These are phyloP conservation scores for Eupithecia dodoneata DNA, from an alignment of 2,888 invertebrate species.

Conservation along the genomic window DNA sequence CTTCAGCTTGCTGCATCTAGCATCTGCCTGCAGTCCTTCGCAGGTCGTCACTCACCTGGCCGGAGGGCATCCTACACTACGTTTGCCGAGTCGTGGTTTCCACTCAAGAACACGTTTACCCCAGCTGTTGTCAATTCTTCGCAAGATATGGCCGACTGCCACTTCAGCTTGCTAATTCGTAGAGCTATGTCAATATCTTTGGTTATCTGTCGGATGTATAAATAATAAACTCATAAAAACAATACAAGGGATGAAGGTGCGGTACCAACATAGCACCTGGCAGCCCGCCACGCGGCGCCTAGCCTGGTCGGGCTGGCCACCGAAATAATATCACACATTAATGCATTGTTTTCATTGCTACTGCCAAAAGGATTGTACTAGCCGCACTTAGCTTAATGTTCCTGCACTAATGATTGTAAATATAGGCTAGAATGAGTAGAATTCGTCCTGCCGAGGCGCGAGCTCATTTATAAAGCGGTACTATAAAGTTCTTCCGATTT, in stretches of 20 bases:
- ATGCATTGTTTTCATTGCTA: conserved; percentile 47
- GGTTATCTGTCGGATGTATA: too few relatives aligned
- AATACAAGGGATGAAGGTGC: not conserved
- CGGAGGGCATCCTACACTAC: too few relatives aligned
- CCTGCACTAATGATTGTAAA: not conserved
- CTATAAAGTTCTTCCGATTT: not conserved
- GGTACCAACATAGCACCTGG: conserved; percentile 42
- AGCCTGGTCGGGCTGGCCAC: conserved; percentile 34
- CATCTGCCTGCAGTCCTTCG: too few relatives aligned
- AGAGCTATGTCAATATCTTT: too few relatives aligned
- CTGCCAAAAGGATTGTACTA: conserved; percentile 47
- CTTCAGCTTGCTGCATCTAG: too few relatives aligned
- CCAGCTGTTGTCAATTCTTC: too few relatives aligned
- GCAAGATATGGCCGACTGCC: not conserved
- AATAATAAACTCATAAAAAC: not conserved
- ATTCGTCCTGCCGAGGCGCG: not conserved
- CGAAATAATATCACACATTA: conserved; percentile 47
- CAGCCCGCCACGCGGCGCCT: conserved; percentile 54
- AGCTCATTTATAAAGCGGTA: not conserved
- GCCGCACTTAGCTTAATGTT: not conserved
- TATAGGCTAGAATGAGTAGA: not conserved
- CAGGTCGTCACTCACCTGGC: too few relatives aligned
- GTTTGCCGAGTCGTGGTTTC: too few relatives aligned
- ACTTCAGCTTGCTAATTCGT: too few relatives aligned
- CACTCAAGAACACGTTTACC: too few relatives aligned